Conservation (phyloP, 2,888 invertebrate species). For the Sceliomorpha sp. region DNA sequence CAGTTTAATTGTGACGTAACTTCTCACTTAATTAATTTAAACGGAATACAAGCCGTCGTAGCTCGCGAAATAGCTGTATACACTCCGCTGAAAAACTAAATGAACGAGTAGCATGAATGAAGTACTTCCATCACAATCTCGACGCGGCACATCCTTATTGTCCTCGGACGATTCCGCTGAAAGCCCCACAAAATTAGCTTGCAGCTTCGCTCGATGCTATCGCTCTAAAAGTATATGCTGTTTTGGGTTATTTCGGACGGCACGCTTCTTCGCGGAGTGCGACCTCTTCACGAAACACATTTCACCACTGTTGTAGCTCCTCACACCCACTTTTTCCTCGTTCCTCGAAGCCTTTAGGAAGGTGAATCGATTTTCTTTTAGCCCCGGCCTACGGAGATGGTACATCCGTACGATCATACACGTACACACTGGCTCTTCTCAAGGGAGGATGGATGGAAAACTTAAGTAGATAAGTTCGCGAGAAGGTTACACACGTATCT, state of each 20-base stretch:
- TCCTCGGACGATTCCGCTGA: slow-evolving; percentile 11
- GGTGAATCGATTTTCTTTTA: slow-evolving; percentile 54
- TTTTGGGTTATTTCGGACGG: slow-evolving; percentile 25
- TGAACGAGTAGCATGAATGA: neutral
- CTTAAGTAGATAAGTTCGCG: slow-evolving; percentile 52
- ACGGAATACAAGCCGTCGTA: neutral
- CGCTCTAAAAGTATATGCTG: slow-evolving; percentile 15
- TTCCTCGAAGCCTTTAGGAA: slow-evolving; percentile 14
- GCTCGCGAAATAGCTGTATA: neutral
- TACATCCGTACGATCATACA: slow-evolving; percentile 10
- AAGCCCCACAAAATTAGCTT: slow-evolving; percentile 31
- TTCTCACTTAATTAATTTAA: slow-evolving; percentile 12
- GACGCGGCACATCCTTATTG: slow-evolving; percentile 5
- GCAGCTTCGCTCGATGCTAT: slow-evolving; percentile 14
- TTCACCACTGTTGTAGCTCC: slow-evolving; percentile 29
- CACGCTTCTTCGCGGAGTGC: slow-evolving; percentile 22
- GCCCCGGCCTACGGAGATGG: slow-evolving; percentile 32
- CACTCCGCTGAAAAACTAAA: neutral
- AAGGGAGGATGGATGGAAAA: slow-evolving; percentile 46
- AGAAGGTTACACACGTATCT: slow-evolving; percentile 43
- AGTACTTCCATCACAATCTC: slow-evolving; percentile 21
- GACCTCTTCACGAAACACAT: slow-evolving; percentile 25
- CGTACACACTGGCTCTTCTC: slow-evolving; percentile 26
- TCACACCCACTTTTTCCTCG: slow-evolving; percentile 24
- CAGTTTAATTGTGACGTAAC: slow-evolving; percentile 5